phyloP scores from a whole-genome alignment of 1,140 invertebrate species.

The Diorhabda sublineata region DNA sequence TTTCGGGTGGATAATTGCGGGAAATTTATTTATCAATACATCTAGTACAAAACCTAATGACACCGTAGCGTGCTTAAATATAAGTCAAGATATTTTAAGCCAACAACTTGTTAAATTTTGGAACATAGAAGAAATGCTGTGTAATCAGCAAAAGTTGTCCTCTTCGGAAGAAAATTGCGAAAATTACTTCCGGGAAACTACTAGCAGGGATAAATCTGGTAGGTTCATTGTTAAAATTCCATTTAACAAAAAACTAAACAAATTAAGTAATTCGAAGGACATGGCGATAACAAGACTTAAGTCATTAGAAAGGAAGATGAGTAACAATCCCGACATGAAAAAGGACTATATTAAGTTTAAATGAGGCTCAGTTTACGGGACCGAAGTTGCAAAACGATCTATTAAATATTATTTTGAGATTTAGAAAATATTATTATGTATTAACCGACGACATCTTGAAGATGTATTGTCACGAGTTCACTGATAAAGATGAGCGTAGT shows the following conservation, averaged over 20 bases:
- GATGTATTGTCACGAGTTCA: constrained; percentile 42
- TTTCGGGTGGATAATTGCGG: constrained; percentile 19
- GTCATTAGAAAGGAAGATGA: constrained; percentile 23
- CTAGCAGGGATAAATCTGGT: too few relatives aligned
- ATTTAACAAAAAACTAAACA: too few relatives aligned
- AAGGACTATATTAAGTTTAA: constrained; percentile 29
- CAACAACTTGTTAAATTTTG: constrained; percentile 21
- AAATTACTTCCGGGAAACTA: constrained; percentile 16
- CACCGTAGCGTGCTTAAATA: background rate
- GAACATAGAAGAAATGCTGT: constrained; percentile 14
- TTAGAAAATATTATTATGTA: constrained; percentile 41
- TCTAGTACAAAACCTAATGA: constrained; percentile 8
- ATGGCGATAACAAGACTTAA: too few relatives aligned
- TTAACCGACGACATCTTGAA: constrained; percentile 46
- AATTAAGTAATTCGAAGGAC: constrained; percentile 17
- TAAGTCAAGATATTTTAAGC: background rate
- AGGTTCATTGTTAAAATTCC: too few relatives aligned
- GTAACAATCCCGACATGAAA: constrained; percentile 15
- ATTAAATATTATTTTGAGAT: constrained; percentile 43
- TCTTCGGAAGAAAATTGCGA: constrained; percentile 20
- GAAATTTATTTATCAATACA: background rate
- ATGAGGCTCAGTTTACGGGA: constrained; percentile 42
- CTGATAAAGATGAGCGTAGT: constrained; percentile 30
- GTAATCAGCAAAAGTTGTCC: background rate
- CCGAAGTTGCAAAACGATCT: constrained; percentile 47